These are phyloP conservation scores for Phylloscopus trochiloides DNA, from an alignment of 2,113 vertebrate species.

Conservation along the genomic window DNA sequence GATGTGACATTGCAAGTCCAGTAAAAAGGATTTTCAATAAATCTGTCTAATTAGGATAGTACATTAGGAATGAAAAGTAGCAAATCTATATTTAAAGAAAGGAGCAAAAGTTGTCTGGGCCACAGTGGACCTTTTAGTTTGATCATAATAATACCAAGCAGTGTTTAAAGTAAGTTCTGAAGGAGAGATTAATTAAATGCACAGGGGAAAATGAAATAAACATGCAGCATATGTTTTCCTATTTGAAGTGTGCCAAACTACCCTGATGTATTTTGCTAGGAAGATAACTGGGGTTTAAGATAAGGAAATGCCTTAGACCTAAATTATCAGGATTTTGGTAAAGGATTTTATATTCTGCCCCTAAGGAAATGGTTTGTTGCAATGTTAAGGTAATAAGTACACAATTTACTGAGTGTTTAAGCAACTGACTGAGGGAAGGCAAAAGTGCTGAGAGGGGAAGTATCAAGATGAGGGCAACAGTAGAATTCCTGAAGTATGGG, in stretches of 20 bases:
- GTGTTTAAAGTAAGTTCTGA: slow-evolving; percentile 17
- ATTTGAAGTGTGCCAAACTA: not conserved
- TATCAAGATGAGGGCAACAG: not conserved
- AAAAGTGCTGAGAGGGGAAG: not conserved
- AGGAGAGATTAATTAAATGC: slow-evolving; percentile 25
- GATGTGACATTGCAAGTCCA: slow-evolving; percentile 27
- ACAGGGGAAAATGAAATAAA: not conserved
- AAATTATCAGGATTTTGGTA: not conserved
- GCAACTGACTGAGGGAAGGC: not conserved
- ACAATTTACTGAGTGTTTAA: not conserved
- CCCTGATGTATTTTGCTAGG: not conserved
- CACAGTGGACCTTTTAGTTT: not conserved
- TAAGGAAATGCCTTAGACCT: not conserved
- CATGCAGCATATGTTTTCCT: not conserved
- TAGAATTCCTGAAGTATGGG: not conserved
- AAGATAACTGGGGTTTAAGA: not conserved
- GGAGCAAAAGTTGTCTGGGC: slow-evolving; percentile 10
- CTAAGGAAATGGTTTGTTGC: not conserved
- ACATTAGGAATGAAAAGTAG: slow-evolving; percentile 43
- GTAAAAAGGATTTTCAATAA: slow-evolving; percentile 55
- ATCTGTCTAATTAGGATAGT: slow-evolving; percentile 36
- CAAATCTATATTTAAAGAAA: slow-evolving; percentile 46
- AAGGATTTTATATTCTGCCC: not conserved
- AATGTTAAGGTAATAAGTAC: not conserved
- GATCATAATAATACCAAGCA: not conserved